Base-by-base conservation (phyloP, 2,797 vertebrate species). In the Microchirus variegatus region DNA sequence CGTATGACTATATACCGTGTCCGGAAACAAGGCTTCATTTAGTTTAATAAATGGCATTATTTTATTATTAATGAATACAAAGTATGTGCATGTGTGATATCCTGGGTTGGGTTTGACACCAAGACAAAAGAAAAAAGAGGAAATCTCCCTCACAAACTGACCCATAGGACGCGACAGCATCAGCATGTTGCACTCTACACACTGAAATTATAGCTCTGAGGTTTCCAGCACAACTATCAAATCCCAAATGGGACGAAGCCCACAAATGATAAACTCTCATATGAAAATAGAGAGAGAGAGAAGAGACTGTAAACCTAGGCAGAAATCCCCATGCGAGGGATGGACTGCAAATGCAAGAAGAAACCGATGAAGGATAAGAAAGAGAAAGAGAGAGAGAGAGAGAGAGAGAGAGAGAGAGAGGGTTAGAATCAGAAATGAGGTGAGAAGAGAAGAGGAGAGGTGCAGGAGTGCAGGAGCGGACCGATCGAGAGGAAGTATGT, bases 231-330 rank as follows among this genome's bases (percentile, higher is more conserved):
- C 36, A 43, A 70, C 45, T 63, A 70, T 72, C 63, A 80, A n/a
- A n/a, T n/a, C 13, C 66, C 55, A 71, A 67, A 72, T 67, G 52
- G 62, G 35, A 67, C 55, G n/a, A 17, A 57, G 64, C 31, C 31
- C 31, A 55, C 40, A 10, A n/a, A 14, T 15, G 72, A 64, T 75
- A 42, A 46, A 15, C 38, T 16, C 17, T 51, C 35, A n/a, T 52
- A 63, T 46, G 59, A 57, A 48, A 59, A 52, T 47, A 50, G 70
- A 55, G 60, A 61, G 58, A 46, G 14, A 56, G 43, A 31, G 31
- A n/a, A 56, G 43, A 31, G 31, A 31, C 31, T 31, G 31, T 31
- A 31, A 31, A 31, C 31, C 19, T 36, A 67, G 18, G 43, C 35
- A 13, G 42, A 6, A 12, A 6, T 9, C 42, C 35, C 41, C 0